These are phyloP conservation scores for Drosophila anomalata DNA, from an alignment of 2,888 invertebrate species.

Conservation along the genomic window DNA sequence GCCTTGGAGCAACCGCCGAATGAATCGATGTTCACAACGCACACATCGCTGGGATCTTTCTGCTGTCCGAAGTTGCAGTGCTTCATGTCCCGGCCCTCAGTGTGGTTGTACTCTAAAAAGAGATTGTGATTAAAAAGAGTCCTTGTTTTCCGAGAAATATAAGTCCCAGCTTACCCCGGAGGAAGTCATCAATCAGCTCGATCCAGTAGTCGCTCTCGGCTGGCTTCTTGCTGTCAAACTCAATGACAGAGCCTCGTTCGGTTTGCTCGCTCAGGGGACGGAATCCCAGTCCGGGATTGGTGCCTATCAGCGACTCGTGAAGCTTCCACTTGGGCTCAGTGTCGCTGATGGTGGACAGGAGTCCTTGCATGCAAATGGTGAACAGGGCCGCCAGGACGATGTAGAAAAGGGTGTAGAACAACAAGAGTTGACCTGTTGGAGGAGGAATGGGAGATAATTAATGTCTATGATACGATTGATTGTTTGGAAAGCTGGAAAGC, in stretches of 20 bases:
- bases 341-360: constrained; percentile 89
- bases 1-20: constrained; percentile 85
- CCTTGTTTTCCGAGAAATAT: background rate
- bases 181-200: constrained; percentile 85
- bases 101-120: constrained; percentile 82
- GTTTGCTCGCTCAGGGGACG: constrained; percentile 86
- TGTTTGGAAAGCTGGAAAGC: constrained; percentile 11
- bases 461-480: constrained; percentile 7
- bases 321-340: constrained; percentile 91
- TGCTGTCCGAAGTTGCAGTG: constrained; percentile 85
- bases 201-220: constrained; percentile 86
- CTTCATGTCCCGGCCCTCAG: constrained; percentile 84
- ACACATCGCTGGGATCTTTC: constrained; percentile 85
- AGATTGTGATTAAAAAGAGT: background rate
- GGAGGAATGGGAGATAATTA: background rate
- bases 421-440: constrained; percentile 89
- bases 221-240: constrained; percentile 85
- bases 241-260: constrained; percentile 87
- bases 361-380: constrained; percentile 92
- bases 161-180: constrained; percentile 85
- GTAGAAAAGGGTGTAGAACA: constrained; percentile 96
- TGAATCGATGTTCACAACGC: constrained; percentile 84
- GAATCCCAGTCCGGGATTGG: constrained; percentile 87
- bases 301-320: constrained; percentile 90
- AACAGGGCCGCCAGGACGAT: constrained; percentile 92